phyloP scores from a whole-genome alignment of 2,888 invertebrate species.

The Ochropleura plecta region DNA sequence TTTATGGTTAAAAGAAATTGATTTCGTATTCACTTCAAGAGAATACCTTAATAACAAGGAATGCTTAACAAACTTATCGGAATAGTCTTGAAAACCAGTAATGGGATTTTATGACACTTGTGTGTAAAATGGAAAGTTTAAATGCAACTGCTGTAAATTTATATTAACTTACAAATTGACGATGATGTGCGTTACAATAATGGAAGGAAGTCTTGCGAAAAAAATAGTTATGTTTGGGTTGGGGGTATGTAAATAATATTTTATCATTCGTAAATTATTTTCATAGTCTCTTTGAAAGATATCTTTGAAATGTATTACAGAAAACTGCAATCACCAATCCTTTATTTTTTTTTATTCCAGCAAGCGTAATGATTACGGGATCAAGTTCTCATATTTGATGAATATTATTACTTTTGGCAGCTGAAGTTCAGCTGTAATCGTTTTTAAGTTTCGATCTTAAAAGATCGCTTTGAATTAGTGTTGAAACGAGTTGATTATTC shows the following conservation, averaged over 20 bases:
- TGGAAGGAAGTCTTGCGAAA: constrained; percentile 32
- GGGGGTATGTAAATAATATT: too few species aligned
- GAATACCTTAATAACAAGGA: constrained; percentile 34
- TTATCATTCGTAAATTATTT: too few species aligned
- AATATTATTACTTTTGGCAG: too few species aligned
- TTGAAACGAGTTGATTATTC: constrained; percentile 35
- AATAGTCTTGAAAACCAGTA: constrained; percentile 26
- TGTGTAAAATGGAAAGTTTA: constrained; percentile 56
- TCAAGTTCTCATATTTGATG: too few species aligned
- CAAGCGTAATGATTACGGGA: too few species aligned
- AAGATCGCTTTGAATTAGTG: constrained; percentile 7
- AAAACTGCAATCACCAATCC: too few species aligned
- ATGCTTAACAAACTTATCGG: constrained; percentile 39
- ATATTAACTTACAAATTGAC: constrained; percentile 14
- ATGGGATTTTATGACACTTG: constrained; percentile 27
- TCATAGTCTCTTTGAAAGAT: too few species aligned
- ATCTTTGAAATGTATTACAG: too few species aligned
- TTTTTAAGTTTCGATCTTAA: background rate
- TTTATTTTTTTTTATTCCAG: too few species aligned
- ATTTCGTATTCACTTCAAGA: constrained; percentile 32
- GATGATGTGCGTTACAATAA: constrained; percentile 21
- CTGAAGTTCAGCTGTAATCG: too few species aligned
- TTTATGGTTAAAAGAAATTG: background rate
- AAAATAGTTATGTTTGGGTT: background rate
- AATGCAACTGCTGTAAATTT: constrained; percentile 56